Percentiles rank a stretch among this genome's conserved stretches.
Evolutionary conservation across 1,140 invertebrate genomes (phyloP).

Genomic region (Philotrypesis tridentata): DNA sequence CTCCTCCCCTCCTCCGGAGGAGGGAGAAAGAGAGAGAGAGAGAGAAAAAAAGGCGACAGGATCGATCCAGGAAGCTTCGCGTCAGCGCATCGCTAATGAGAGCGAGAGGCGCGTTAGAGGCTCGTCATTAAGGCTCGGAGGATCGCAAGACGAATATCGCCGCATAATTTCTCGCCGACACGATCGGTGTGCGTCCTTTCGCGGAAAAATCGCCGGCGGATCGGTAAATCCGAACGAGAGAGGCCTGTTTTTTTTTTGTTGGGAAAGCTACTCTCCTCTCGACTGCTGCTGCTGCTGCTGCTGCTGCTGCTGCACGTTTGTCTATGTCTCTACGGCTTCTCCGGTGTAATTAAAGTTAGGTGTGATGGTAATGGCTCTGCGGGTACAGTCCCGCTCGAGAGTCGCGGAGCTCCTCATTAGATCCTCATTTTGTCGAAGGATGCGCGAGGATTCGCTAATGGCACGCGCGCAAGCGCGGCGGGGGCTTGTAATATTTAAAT

Average conservation of each 20-base stretch:
- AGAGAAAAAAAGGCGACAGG: background rate
- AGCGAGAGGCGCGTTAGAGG: background rate
- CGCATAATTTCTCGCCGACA: background rate
- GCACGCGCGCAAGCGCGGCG: too few species aligned
- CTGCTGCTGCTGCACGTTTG: too few species aligned
- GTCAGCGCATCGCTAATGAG: background rate
- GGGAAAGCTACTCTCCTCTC: background rate
- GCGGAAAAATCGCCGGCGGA: background rate
- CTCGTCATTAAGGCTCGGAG: background rate
- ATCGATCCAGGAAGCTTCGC: slow-evolving; percentile 1
- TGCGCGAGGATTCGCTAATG: background rate
- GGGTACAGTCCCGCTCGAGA: background rate
- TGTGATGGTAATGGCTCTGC: background rate
- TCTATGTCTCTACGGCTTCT: too few species aligned
- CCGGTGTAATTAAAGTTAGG: background rate
- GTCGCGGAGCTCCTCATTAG: background rate
- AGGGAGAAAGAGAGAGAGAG: too few species aligned
- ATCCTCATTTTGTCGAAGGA: background rate
- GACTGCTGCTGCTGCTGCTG: too few species aligned
- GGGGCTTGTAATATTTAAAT: too few species aligned
- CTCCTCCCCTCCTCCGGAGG: background rate
- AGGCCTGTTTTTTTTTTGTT: background rate
- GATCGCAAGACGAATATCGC: background rate
- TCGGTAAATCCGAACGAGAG: background rate
- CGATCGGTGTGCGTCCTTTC: background rate